Evolutionary conservation across 2,113 vertebrate species (phyloP), one percentile per base, ranked within the genome.

Genomic region (Halcyon senegalensis): DNA sequence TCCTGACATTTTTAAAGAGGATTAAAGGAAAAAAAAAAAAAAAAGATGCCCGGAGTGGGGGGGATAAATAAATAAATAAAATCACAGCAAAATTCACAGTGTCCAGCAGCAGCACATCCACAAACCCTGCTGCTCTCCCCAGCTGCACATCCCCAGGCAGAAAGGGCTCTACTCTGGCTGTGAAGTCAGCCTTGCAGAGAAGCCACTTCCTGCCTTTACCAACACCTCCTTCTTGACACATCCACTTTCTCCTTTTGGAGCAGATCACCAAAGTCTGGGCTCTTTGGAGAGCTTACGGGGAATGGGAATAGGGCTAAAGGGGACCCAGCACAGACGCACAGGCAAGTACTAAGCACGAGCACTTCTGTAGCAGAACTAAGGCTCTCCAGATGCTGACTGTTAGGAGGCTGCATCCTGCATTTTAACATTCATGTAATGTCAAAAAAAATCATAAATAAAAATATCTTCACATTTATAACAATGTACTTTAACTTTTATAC

Each of bases 401-500:
- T 35, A 55, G 33, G 43, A 70, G 24, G 30, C 28, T 31, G 7
- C 51, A 25, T 28, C 55, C 16, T 37, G 30, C 7, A 27, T 58
- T 87, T 87, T n/a, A 78, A 44, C 35, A 19, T n/a, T 13, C 23
- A 8, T 3, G 10, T 8, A 19, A 37, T 4, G 11, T 43, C 56
- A 81, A 89, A 77, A 7, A 4, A 8, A 10, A 39, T 10, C 1
- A 39, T 56, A 81, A 44, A 64, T 10, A 39, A 55, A 85, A 88
- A 25, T 24, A 60, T 21, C 33, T 50, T 16, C 25, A 30, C 7
- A 4, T 58, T 64, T 44, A 1, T 41, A 69, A 53, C 39, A 18
- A 18, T 0, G 0, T 50, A 16, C 13, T 27, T 73, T 1, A 77
- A 44, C n/a, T 8, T n/a, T 48, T 37, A 16, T 1, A 19, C 5